Evolutionary conservation across 2,113 vertebrate species (phyloP).

Genomic region (Australoheros scitulus): DNA sequence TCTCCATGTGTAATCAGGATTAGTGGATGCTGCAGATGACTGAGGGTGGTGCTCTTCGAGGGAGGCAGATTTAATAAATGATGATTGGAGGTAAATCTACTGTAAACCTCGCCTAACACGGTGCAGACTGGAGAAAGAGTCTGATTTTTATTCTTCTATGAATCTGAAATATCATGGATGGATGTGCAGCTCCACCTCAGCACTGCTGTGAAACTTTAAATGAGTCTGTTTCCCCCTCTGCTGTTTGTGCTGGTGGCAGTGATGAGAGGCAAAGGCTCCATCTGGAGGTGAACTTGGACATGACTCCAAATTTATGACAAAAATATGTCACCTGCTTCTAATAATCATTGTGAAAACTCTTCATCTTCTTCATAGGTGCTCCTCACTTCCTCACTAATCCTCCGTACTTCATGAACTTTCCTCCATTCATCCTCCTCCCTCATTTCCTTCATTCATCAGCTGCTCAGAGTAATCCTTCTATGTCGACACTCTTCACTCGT

Average conservation of each 20-base stretch:
- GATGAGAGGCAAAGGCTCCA: neutral
- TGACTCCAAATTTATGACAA: fast-evolving
- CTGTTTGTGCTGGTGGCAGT: neutral
- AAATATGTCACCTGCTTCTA: no score
- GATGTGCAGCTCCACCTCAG: neutral
- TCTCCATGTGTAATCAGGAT: conserved; percentile 86
- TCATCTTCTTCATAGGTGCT: no score
- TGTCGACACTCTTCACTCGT: no score
- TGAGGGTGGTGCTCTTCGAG: conserved; percentile 82
- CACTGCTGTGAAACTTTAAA: neutral
- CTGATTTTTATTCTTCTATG: neutral
- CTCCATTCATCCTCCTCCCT: no score
- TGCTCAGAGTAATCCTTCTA: no score
- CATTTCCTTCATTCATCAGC: no score
- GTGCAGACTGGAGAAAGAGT: neutral
- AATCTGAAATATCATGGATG: neutral
- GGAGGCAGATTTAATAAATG: conserved; percentile 95
- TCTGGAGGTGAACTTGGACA: neutral
- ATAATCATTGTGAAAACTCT: no score
- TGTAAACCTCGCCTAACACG: conserved; percentile 53
- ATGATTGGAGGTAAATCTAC: conserved; percentile 92
- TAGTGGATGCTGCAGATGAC: conserved; percentile 83
- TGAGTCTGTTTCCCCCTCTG: neutral
- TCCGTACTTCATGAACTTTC: no score
- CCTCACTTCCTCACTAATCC: no score